Evolutionary conservation across 1,140 invertebrate genomes (phyloP).

Genomic region (Drosophila busckii): DNA sequence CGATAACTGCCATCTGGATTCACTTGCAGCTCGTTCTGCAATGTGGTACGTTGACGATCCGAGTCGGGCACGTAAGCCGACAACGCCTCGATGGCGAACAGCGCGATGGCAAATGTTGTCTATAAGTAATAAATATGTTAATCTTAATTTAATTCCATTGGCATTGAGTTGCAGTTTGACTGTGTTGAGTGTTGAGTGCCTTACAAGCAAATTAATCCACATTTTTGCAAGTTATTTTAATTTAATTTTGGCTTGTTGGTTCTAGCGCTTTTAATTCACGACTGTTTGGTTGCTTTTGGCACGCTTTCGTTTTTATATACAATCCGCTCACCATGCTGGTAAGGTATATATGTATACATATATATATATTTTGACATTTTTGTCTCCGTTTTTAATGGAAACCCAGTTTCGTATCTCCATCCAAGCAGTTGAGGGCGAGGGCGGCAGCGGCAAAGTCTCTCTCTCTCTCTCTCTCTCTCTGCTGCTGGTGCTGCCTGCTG

Average conservation of each 20-base stretch:
- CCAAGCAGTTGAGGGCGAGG: constrained; percentile 5
- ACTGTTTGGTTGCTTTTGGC: constrained; percentile 56
- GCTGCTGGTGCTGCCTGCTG: constrained; percentile 34
- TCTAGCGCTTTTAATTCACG: constrained; percentile 47
- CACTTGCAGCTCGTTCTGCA: constrained; percentile 62
- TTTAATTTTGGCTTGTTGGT: constrained; percentile 37
- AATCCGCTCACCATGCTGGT: constrained; percentile 41
- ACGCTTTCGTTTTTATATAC: constrained; percentile 73
- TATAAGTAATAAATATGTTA: constrained; percentile 14
- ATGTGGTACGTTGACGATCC: constrained; percentile 51
- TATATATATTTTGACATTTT: constrained; percentile 38
- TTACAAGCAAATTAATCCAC: constrained; percentile 46
- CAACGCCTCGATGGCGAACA: constrained; percentile 26
- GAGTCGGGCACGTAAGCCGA: constrained; percentile 51
- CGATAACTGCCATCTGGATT: constrained; percentile 80
- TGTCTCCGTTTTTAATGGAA: constrained; percentile 31
- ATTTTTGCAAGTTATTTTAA: constrained; percentile 10
- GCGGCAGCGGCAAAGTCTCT: constrained; percentile 7
- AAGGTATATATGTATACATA: too few species aligned
- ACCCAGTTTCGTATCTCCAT: constrained; percentile 52
- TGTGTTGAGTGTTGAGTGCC: neutral
- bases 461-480: constrained; percentile 11
- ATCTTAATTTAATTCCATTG: constrained; percentile 23
- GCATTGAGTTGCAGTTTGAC: neutral
- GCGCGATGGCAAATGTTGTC: constrained; percentile 23